Evolutionary conservation across 2,797 vertebrate genomes (phyloP).

Genomic region (Pseudochromis fuscus): DNA sequence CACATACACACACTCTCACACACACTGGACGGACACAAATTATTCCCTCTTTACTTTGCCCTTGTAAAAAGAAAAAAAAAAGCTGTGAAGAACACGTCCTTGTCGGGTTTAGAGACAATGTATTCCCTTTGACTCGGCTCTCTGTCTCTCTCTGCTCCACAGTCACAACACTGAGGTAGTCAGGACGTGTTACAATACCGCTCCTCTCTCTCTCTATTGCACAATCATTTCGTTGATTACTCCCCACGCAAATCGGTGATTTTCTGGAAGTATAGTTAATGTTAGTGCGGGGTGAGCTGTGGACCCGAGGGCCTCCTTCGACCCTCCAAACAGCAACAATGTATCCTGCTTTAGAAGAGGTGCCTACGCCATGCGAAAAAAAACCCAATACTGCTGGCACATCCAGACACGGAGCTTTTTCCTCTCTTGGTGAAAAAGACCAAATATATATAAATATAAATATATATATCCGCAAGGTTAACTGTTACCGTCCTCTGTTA

Average conservation of each 20-base stretch:
- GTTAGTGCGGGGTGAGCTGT: constrained; percentile 44
- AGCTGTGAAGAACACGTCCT: constrained; percentile 24
- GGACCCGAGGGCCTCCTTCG: constrained; percentile 74
- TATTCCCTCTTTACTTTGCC: constrained; percentile 42
- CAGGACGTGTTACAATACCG: constrained; percentile 42
- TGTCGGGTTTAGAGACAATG: constrained; percentile 13
- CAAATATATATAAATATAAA: constrained; percentile 26
- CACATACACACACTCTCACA: constrained; percentile 30
- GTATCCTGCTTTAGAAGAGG: constrained; percentile 66
- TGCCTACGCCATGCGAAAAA: constrained; percentile 82
- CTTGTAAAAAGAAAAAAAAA: not conserved
- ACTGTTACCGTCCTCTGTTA: constrained; percentile 25
- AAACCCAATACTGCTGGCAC: constrained; percentile 71
- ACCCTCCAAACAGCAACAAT: constrained; percentile 72
- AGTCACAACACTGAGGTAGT: constrained; percentile 58
- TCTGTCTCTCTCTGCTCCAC: constrained; percentile 29
- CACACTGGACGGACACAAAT: constrained; percentile 22
- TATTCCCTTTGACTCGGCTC: constrained; percentile 40
- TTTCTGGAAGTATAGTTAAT: not conserved
- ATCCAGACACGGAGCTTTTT: constrained; percentile 72
- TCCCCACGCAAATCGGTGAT: constrained; percentile 24
- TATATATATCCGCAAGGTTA: constrained; percentile 55
- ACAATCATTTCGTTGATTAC: constrained; percentile 65
- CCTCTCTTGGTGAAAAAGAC: constrained; percentile 28
- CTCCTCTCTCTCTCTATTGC: constrained; percentile 66